These are phyloP conservation scores for Rallus limicola DNA, from an alignment of 2,113 vertebrate genomes.

Conservation along the genomic window DNA sequence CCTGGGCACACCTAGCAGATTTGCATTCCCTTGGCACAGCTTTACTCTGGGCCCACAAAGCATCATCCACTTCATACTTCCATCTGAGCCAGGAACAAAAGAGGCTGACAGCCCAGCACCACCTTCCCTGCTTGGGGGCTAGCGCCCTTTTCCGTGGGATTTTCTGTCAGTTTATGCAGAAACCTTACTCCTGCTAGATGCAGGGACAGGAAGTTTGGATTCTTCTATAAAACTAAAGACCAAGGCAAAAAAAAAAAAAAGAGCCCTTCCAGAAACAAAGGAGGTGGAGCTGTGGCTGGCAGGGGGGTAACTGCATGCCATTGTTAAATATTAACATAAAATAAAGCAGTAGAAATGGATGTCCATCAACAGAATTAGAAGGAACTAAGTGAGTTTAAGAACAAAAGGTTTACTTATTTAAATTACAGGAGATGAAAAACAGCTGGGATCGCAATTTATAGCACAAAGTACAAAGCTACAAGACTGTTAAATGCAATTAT, in stretches of 20 bases:
- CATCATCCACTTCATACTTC: constrained; percentile 87
- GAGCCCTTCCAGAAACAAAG: constrained; percentile 75
- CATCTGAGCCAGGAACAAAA: constrained; percentile 88
- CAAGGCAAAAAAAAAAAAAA: constrained; percentile 73
- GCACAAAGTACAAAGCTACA: constrained; percentile 66
- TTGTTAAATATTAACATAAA: constrained; percentile 85
- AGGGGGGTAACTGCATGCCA: constrained; percentile 80
- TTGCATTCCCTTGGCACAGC: constrained; percentile 91
- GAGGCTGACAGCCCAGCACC: constrained; percentile 78
- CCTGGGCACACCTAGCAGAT: constrained; percentile 91
- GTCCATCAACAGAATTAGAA: constrained; percentile 84
- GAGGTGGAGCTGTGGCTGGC: constrained; percentile 69
- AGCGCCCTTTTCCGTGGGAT: constrained; percentile 69
- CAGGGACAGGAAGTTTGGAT: constrained; percentile 77
- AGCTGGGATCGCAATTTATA: constrained; percentile 77
- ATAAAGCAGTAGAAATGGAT: constrained; percentile 80
- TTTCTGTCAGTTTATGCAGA: constrained; percentile 75
- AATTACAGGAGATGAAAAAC: constrained; percentile 80
- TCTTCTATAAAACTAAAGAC: constrained; percentile 74
- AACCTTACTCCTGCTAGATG: constrained; percentile 69
- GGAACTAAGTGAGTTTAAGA: constrained; percentile 80
- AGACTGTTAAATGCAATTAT: constrained; percentile 72
- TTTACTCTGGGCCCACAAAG: constrained; percentile 86
- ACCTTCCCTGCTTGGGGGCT: constrained; percentile 83
- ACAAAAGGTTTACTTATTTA: constrained; percentile 85